phyloP scores from a whole-genome alignment of 2,888 invertebrate species.

The Boloria selene region DNA sequence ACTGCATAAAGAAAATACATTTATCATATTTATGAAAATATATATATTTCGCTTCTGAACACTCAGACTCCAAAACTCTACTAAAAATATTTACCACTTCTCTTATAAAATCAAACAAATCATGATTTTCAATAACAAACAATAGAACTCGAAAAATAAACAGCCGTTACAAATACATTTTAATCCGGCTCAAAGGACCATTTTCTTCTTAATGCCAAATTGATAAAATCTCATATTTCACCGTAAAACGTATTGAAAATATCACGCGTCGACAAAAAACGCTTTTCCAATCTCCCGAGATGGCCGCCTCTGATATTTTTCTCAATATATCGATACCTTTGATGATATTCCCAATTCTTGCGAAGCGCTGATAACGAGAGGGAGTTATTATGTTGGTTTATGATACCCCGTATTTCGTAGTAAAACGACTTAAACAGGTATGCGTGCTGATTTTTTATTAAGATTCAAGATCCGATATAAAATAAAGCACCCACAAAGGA shows the following conservation, averaged over 20 bases:
- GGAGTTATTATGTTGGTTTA: conserved; percentile 31
- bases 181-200: conserved; percentile 26
- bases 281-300: conserved; percentile 28
- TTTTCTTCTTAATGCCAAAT: conserved; percentile 24
- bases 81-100: too few relatives aligned
- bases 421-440: conserved; percentile 10
- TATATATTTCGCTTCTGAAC: too few relatives aligned
- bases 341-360: conserved; percentile 27
- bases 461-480: not conserved
- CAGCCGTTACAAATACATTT: conserved; percentile 17
- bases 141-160: not conserved
- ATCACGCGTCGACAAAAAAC: conserved; percentile 31
- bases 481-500: too few relatives aligned
- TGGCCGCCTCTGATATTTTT: conserved; percentile 30
- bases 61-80: too few relatives aligned
- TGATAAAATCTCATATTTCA: conserved; percentile 33
- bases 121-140: not conserved
- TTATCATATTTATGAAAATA: too few relatives aligned
- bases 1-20: too few relatives aligned
- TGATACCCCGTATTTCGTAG: conserved; percentile 10
- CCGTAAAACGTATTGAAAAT: conserved; percentile 26
- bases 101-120: too few relatives aligned
- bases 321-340: conserved; percentile 21
- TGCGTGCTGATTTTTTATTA: not conserved
- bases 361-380: conserved; percentile 28